Evolutionary conservation across 1,140 invertebrate species (phyloP).

Genomic region (Nomia melanderi): DNA sequence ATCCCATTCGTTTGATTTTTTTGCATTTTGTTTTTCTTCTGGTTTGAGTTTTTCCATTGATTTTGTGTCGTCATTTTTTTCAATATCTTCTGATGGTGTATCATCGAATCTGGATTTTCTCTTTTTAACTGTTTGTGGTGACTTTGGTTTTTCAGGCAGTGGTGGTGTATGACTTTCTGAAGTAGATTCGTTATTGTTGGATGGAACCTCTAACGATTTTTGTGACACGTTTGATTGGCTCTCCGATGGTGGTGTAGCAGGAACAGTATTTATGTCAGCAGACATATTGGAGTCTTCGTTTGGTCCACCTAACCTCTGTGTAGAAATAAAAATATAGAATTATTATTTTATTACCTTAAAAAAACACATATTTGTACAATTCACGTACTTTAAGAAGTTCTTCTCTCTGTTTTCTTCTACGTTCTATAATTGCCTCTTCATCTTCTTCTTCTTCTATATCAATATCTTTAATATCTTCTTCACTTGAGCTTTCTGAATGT

Average conservation of each 20-base stretch:
- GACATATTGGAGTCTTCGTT: slow-evolving; percentile 84
- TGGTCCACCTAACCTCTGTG: slow-evolving; percentile 83
- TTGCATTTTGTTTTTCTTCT: slow-evolving; percentile 72
- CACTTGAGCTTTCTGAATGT: slow-evolving; percentile 82
- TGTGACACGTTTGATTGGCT: slow-evolving; percentile 69
- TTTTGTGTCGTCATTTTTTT: slow-evolving; percentile 65
- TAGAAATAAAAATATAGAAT: neutral
- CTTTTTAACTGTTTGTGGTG: slow-evolving; percentile 67
- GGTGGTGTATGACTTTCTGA: slow-evolving; percentile 79
- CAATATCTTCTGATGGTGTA: slow-evolving; percentile 61
- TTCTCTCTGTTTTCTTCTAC: slow-evolving; percentile 93
- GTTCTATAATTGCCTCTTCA: slow-evolving; percentile 96
- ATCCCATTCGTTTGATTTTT: slow-evolving; percentile 87
- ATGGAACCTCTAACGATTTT: slow-evolving; percentile 70
- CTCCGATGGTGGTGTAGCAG: slow-evolving; percentile 71
- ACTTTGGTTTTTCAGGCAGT: slow-evolving; percentile 72
- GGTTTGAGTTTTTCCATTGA: slow-evolving; percentile 70
- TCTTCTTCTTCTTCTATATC: slow-evolving; percentile 95
- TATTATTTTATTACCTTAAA: neutral
- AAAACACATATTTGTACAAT: slow-evolving; percentile 22
- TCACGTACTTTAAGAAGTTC: slow-evolving; percentile 89
- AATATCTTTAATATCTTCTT: slow-evolving; percentile 88
- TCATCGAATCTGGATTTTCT: slow-evolving; percentile 77
- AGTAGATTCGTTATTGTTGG: slow-evolving; percentile 75
- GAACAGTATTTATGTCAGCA: slow-evolving; percentile 67